Percentiles rank a stretch among this genome's conserved stretches.
These are phyloP conservation scores for Eulemur rubriventer DNA, from an alignment of 2,797 vertebrate species.

Conservation along the genomic window DNA sequence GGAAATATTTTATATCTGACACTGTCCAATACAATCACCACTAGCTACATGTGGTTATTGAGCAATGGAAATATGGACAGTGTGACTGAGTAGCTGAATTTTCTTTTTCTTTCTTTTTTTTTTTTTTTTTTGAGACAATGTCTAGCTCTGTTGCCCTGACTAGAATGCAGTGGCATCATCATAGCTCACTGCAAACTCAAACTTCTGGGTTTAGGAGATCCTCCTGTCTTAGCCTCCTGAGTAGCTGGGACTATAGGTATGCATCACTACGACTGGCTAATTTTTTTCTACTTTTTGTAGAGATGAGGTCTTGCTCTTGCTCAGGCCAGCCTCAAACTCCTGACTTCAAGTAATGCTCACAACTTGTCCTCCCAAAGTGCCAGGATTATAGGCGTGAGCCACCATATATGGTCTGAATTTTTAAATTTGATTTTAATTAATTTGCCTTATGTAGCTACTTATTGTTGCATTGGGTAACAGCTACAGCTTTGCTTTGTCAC, in stretches of 20 bases:
- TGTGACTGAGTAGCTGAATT: background rate
- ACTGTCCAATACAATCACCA: background rate
- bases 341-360: too few species aligned
- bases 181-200: background rate
- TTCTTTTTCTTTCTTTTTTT: background rate
- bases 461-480: background rate
- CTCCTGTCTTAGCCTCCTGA: background rate
- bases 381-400: too few species aligned
- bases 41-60: background rate
- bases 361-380: too few species aligned
- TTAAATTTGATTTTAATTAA: conserved; percentile 27
- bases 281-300: too few species aligned
- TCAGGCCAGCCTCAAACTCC: too few species aligned
- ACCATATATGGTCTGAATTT: too few species aligned
- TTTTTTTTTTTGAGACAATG: background rate
- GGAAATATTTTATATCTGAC: background rate
- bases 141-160: background rate
- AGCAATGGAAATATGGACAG: background rate
- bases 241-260: background rate
- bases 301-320: too few species aligned
- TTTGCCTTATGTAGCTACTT: background rate
- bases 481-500: background rate
- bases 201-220: background rate
- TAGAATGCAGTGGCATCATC: background rate
- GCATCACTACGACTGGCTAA: background rate